Evolutionary conservation across 2,797 vertebrate species (phyloP).

Genomic region (Syngnathus rostellatus): DNA sequence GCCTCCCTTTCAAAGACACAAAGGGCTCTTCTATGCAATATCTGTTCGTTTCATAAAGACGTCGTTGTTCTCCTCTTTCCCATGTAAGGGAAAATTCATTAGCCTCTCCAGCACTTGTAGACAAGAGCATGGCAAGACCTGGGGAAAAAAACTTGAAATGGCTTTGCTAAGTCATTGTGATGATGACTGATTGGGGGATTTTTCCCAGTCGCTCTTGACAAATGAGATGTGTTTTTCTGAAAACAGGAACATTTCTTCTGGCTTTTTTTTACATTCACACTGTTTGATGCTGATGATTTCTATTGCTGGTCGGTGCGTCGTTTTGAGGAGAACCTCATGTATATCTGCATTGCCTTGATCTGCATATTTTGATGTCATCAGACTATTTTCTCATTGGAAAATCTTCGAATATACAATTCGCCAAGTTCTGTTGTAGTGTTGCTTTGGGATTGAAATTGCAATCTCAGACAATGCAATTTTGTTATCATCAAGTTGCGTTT

Average conservation of each 20-base stretch:
- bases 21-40: conserved; percentile 53
- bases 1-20: conserved; percentile 67
- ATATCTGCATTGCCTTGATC: no score
- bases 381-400: not conserved
- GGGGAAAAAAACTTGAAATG: not conserved
- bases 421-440: conserved; percentile 33
- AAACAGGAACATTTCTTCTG: not conserved
- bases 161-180: conserved; percentile 9
- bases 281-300: not conserved
- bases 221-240: not conserved
- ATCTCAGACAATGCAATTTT: no score
- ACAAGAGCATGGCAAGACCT: not conserved
- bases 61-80: conserved; percentile 23
- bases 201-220: not conserved
- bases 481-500: no score
- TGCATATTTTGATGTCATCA: not conserved
- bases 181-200: conserved; percentile 11
- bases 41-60: conserved; percentile 30
- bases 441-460: no score
- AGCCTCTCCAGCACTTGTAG: conserved; percentile 2
- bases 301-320: not conserved
- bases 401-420: not conserved
- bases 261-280: no score
- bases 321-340: not conserved
- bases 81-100: conserved; percentile 21